phyloP scores from a whole-genome alignment of 2,888 invertebrate species.

The Athalia cordata region DNA sequence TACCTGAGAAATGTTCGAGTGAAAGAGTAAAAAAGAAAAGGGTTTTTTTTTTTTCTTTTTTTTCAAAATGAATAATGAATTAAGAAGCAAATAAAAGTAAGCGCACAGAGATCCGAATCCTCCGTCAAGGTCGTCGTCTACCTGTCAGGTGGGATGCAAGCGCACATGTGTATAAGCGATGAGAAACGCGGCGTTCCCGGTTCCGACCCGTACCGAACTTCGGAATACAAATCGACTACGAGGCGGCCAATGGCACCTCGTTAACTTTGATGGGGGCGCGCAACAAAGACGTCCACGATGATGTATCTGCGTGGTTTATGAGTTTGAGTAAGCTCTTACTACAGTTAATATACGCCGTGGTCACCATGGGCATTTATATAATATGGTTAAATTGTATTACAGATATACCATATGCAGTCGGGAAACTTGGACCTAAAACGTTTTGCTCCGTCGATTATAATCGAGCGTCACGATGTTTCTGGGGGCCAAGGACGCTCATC shows the following conservation, averaged over 20 bases:
- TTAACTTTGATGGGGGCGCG: slow-evolving; percentile 45
- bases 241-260: slow-evolving; percentile 49
- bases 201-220: slow-evolving; percentile 52
- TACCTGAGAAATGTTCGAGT: too few species aligned
- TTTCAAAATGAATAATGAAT: neutral
- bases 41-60: neutral
- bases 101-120: slow-evolving; percentile 56
- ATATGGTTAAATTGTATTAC: too few species aligned
- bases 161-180: slow-evolving; percentile 42
- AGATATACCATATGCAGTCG: too few species aligned
- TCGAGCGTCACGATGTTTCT: slow-evolving; percentile 13
- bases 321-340: neutral
- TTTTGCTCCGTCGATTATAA: neutral
- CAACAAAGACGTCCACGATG: slow-evolving; percentile 55
- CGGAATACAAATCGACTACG: slow-evolving; percentile 47
- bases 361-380: too few species aligned
- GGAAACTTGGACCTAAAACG: too few species aligned
- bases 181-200: slow-evolving; percentile 38
- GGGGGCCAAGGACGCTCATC: neutral
- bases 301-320: slow-evolving; percentile 26
- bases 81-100: slow-evolving; percentile 48
- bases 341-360: neutral
- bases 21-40: neutral
- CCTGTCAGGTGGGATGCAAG: slow-evolving; percentile 55
- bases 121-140: slow-evolving; percentile 63